Conservation (phyloP, 2,113 vertebrate species). For the Lipophrys pholis region DNA sequence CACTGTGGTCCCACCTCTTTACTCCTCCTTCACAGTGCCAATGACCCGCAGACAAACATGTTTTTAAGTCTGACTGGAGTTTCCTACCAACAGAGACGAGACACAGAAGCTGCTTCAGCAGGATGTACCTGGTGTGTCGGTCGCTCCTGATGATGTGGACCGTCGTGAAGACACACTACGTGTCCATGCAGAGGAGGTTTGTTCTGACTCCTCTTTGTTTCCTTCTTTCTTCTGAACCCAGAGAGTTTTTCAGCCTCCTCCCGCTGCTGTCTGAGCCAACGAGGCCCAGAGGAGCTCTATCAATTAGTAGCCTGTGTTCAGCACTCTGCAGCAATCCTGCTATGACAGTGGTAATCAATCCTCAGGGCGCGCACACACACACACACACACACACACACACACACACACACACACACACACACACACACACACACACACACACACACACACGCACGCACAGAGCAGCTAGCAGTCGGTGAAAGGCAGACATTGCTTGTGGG, state of each 20-base stretch:
- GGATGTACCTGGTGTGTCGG: constrained; percentile 5
- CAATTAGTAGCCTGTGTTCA: constrained; percentile 66
- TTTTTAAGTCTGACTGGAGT: too few relatives aligned
- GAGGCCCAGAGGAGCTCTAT: constrained; percentile 60
- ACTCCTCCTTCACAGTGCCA: too few relatives aligned
- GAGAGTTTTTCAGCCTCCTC: constrained; percentile 43
- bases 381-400: constrained; percentile 26
- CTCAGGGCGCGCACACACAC: constrained; percentile 29
- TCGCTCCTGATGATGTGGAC: not conserved
- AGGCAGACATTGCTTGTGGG: constrained; percentile 2
- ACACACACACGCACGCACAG: constrained; percentile 30
- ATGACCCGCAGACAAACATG: too few relatives aligned
- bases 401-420: constrained; percentile 17
- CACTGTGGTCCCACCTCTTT: too few relatives aligned
- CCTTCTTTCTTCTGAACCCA: constrained; percentile 17
- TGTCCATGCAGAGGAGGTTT: constrained; percentile 7
- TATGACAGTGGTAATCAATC: constrained; percentile 69
- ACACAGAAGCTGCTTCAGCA: not conserved
- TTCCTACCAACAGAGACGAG: too few relatives aligned
- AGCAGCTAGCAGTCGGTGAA: constrained; percentile 2
- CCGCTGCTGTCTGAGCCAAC: constrained; percentile 33
- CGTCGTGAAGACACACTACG: constrained; percentile 1
- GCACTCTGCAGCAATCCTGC: constrained; percentile 54
- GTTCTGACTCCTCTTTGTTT: constrained; percentile 2
- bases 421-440: constrained; percentile 12